These are phyloP conservation scores for Lepidurus couesii DNA, from an alignment of 1,140 invertebrate species.

Conservation along the genomic window DNA sequence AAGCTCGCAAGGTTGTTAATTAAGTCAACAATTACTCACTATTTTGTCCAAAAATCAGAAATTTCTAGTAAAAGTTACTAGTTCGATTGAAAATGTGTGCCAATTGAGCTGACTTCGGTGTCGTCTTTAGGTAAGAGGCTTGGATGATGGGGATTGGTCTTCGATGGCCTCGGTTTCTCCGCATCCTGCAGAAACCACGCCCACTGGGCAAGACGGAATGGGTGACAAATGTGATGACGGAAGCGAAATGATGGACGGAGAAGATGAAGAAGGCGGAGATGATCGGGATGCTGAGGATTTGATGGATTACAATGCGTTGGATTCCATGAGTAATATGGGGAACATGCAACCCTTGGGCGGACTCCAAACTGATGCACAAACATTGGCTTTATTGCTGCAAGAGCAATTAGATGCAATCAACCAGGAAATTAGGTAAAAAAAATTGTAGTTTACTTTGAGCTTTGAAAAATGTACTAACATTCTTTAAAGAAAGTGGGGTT, in stretches of 20 bases:
- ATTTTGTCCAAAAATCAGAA: too few relatives aligned
- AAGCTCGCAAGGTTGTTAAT: slow-evolving; percentile 29
- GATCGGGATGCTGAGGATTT: slow-evolving; percentile 29
- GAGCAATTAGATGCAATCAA: slow-evolving; percentile 99
- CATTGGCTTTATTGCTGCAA: slow-evolving; percentile 95
- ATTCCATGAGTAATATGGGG: slow-evolving; percentile 43
- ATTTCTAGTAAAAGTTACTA: too few relatives aligned
- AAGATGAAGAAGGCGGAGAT: slow-evolving; percentile 29
- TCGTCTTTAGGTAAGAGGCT: not conserved
- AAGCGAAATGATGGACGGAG: slow-evolving; percentile 28
- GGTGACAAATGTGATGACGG: slow-evolving; percentile 29
- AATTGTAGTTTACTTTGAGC: not conserved
- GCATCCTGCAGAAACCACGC: not conserved
- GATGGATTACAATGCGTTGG: slow-evolving; percentile 37
- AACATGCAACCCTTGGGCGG: slow-evolving; percentile 63
- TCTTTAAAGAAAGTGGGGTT: too few relatives aligned
- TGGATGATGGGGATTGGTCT: slow-evolving; percentile 21
- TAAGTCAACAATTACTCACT: too few relatives aligned
- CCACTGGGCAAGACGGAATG: slow-evolving; percentile 23
- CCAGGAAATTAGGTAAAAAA: slow-evolving; percentile 79
- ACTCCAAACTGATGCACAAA: slow-evolving; percentile 89
- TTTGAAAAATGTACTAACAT: not conserved
- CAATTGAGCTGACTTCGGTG: not conserved
- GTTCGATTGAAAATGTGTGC: not conserved
- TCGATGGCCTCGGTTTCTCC: not conserved